These are phyloP conservation scores for Vultur gryphus DNA, from an alignment of 2,797 vertebrate species.

Conservation along the genomic window DNA sequence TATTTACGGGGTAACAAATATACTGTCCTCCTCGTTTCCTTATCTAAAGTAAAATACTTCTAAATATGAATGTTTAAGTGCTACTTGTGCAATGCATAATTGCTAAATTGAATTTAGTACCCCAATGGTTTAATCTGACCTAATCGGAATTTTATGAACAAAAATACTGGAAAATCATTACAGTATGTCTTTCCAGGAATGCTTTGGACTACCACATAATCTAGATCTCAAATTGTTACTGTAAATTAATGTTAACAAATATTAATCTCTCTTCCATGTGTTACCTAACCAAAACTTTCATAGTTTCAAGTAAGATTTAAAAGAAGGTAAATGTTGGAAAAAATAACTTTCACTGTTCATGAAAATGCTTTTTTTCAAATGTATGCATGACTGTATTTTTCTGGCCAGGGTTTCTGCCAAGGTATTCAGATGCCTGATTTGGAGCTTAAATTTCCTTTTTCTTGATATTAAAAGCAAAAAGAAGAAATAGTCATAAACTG, in stretches of 20 bases:
- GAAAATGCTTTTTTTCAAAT: background rate
- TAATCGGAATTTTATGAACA: background rate
- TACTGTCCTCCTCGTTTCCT: background rate
- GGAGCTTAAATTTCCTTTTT: background rate
- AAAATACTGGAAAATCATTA: background rate
- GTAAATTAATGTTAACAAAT: background rate
- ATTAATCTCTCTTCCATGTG: background rate
- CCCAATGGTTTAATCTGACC: background rate
- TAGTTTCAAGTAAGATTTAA: background rate
- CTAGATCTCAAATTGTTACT: background rate
- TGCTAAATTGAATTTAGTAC: background rate
- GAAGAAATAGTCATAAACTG: background rate
- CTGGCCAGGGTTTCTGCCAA: background rate
- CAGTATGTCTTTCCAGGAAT: background rate
- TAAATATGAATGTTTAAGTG: background rate
- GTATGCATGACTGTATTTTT: background rate
- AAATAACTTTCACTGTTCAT: background rate
- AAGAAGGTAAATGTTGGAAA: background rate
- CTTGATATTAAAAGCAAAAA: background rate
- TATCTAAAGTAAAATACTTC: background rate
- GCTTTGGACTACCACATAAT: background rate
- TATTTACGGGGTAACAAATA: background rate
- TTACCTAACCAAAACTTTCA: background rate
- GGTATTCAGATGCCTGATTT: background rate
- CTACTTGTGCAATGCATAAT: background rate